Base-by-base conservation (phyloP, 2,113 vertebrate genomes). In the Pica pica region DNA sequence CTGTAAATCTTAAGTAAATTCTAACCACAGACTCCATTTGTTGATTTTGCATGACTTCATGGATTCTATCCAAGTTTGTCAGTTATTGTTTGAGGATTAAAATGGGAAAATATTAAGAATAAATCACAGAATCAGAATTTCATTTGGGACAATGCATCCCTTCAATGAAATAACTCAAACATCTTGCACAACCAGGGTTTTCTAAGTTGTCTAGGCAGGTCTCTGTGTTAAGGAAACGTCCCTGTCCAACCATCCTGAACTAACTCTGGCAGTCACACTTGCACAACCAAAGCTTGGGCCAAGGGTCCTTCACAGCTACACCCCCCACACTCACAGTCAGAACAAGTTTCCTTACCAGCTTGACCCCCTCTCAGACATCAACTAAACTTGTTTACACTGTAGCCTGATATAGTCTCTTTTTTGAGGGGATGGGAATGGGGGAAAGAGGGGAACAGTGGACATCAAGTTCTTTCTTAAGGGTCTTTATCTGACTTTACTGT, bases 1-100 rank as follows among this genome's bases (percentile, higher is more conserved):
- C 41, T 52, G 49, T 55, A 85, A 91, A 83, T 84, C 74, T 90
- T 64, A 63, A 73, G 49, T 56, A 90, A 94, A 95, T 95, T 94
- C 70, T 94, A 89, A 68, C 44, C 46, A 57, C 5, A 47, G 52
- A 37, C 14, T 53, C 33, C 37, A 15, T 74, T 73, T 93, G 47
- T 94, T 93, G 78, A 87, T 84, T 93, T 90, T 91, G 33, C 65
- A 68, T 75, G 31, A 57, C 47, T 90, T 93, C n/a, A 46, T 30
- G 74, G 49, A 80, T 35, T 86, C 13, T 61, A 74, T 81, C 46
- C 60, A 79, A 46, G 41, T 73, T 86, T 91, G 7, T 35, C 46
- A 77, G 46, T 74, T 88, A 89, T 27, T 73, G 10, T 68, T 87
- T 83, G 31, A 86, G 83, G 73, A 93, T 85, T 90, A 82, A 90